Conservation (phyloP, 2,888 invertebrate genomes). For the Tortrix viridana region DNA sequence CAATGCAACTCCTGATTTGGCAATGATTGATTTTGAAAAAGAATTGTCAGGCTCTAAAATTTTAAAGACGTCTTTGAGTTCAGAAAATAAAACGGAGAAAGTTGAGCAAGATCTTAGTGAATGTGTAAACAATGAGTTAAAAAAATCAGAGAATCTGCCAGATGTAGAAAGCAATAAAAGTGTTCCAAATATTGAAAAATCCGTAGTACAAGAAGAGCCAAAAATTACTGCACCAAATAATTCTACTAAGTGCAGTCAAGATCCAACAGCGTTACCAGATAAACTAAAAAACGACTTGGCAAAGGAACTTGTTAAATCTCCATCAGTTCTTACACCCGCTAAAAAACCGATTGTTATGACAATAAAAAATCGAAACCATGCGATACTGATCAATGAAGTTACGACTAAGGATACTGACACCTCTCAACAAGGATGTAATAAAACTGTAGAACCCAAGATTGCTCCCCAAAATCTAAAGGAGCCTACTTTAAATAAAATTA, state of each 20-base stretch:
- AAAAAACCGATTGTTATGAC: conserved; percentile 2
- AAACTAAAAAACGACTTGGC: conserved; percentile 19
- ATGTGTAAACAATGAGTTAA: neutral
- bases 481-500: neutral
- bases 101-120: neutral
- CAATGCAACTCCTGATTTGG: neutral
- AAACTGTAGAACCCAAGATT: too few relatives aligned
- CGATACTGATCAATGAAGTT: neutral
- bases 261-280: conserved; percentile 12
- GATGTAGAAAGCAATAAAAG: neutral
- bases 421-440: neutral
- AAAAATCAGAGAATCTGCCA: neutral
- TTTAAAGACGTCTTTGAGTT: conserved; percentile 8
- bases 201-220: neutral
- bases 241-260: neutral
- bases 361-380: conserved; percentile 12
- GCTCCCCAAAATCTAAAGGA: too few relatives aligned
- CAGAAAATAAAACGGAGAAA: neutral
- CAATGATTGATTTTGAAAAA: conserved; percentile 28
- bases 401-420: neutral
- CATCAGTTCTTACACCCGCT: neutral
- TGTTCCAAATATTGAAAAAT: neutral
- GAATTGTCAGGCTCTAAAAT: conserved; percentile 25
- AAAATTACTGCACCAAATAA: neutral
- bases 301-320: conserved; percentile 12